These are phyloP conservation scores for Oxyteleia sp. DNA, from an alignment of 2,888 invertebrate genomes.

Conservation along the genomic window DNA sequence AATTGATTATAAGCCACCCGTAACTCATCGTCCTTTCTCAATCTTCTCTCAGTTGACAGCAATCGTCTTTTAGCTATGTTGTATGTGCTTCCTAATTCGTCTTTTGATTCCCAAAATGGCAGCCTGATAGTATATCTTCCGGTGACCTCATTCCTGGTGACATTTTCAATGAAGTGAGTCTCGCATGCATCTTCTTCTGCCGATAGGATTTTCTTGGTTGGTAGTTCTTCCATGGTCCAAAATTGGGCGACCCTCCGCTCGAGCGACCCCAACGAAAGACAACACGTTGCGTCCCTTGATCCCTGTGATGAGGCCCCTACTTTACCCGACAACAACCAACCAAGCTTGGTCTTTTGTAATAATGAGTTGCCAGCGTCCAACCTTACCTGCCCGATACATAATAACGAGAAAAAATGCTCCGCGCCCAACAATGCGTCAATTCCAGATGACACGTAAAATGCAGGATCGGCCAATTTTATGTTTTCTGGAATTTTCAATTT, in stretches of 20 bases:
- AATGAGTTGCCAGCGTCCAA: background rate
- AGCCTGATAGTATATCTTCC: conserved; percentile 53
- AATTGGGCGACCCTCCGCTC: conserved; percentile 11
- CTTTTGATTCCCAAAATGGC: conserved; percentile 11
- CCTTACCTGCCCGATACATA: conserved; percentile 33
- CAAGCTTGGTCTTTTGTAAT: conserved; percentile 28
- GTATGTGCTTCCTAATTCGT: background rate
- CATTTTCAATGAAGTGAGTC: conserved; percentile 17
- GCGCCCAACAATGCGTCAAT: conserved; percentile 22
- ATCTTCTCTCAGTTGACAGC: conserved; percentile 1
- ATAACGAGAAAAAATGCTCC: conserved; percentile 25
- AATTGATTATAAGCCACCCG: conserved; percentile 11
- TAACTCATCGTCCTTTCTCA: background rate
- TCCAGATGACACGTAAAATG: conserved; percentile 7
- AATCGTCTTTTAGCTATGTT: conserved; percentile 11
- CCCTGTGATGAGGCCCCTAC: background rate
- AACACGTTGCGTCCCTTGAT: background rate
- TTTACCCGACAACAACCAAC: conserved; percentile 31
- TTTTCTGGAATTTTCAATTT: conserved; percentile 27
- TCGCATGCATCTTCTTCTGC: background rate
- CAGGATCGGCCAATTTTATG: conserved; percentile 43
- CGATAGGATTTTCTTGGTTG: background rate
- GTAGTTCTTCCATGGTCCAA: conserved; percentile 30
- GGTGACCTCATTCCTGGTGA: conserved; percentile 15
- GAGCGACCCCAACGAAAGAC: background rate